These are phyloP conservation scores for Gymnobelideus leadbeateri DNA, from an alignment of 2,113 vertebrate species.

Conservation along the genomic window DNA sequence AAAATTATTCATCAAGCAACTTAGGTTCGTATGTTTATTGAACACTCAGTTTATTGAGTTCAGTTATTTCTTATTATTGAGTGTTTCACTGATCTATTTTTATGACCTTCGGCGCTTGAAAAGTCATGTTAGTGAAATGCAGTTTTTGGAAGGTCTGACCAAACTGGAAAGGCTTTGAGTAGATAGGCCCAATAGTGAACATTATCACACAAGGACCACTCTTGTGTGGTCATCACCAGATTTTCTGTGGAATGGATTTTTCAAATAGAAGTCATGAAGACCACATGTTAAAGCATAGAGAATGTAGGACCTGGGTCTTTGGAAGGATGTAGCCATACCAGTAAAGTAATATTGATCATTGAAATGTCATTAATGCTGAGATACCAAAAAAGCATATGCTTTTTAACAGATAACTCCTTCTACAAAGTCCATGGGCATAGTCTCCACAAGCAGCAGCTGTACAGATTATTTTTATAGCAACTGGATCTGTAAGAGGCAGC, in stretches of 20 bases:
- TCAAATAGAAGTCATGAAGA: background rate
- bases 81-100: background rate
- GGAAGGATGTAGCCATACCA: background rate
- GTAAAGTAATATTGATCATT: background rate
- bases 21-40: background rate
- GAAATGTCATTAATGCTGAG: background rate
- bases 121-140: background rate
- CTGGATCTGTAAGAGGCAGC: conserved; percentile 79
- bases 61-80: background rate
- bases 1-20: no score
- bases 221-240: background rate
- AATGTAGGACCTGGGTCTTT: background rate
- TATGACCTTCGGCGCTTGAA: background rate
- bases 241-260: background rate
- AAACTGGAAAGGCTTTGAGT: background rate
- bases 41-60: background rate
- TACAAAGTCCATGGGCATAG: conserved; percentile 68
- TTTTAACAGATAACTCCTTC: background rate
- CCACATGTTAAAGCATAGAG: background rate
- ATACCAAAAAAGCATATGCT: background rate
- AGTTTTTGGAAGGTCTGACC: background rate
- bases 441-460: conserved; percentile 75
- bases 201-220: background rate
- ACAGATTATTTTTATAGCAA: conserved; percentile 82
- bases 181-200: background rate